Evolutionary conservation across 2,797 vertebrate species (phyloP).

Genomic region (Rhinichthys osculus): DNA sequence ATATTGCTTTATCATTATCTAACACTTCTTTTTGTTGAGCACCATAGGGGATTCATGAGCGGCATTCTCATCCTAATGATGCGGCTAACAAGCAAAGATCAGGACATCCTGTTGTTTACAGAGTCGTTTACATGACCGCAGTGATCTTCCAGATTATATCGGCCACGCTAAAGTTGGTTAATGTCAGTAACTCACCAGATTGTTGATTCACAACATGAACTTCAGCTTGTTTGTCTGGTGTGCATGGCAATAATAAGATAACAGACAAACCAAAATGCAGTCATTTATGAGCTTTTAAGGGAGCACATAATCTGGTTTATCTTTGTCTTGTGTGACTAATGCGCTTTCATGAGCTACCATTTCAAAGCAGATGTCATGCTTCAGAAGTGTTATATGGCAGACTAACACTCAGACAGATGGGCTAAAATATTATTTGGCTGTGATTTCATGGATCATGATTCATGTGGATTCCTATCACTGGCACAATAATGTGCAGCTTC

Average conservation of each 20-base stretch:
- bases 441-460: slow-evolving; percentile 33
- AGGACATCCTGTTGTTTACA: slow-evolving; percentile 37
- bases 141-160: slow-evolving; percentile 14
- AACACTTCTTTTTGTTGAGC: background rate
- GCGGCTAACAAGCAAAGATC: slow-evolving; percentile 26
- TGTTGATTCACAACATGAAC: slow-evolving; percentile 2
- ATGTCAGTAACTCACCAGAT: slow-evolving; percentile 8
- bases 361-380: slow-evolving; percentile 43
- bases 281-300: slow-evolving; percentile 7
- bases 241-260: slow-evolving; percentile 31
- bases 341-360: slow-evolving; percentile 21
- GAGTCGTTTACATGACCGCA: background rate
- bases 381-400: slow-evolving; percentile 31
- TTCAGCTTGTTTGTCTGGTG: slow-evolving; percentile 17
- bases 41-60: background rate
- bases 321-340: slow-evolving; percentile 44
- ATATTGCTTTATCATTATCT: background rate
- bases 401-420: slow-evolving; percentile 34
- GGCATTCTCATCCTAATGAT: slow-evolving; percentile 4
- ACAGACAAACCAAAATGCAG: slow-evolving; percentile 19
- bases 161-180: background rate
- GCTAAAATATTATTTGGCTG: slow-evolving; percentile 38
- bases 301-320: slow-evolving; percentile 37
- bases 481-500: slow-evolving; percentile 35
- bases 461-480: slow-evolving; percentile 40